These are phyloP conservation scores for Rhabdophis nuchalis DNA, from an alignment of 2,797 vertebrate species.

Conservation along the genomic window DNA sequence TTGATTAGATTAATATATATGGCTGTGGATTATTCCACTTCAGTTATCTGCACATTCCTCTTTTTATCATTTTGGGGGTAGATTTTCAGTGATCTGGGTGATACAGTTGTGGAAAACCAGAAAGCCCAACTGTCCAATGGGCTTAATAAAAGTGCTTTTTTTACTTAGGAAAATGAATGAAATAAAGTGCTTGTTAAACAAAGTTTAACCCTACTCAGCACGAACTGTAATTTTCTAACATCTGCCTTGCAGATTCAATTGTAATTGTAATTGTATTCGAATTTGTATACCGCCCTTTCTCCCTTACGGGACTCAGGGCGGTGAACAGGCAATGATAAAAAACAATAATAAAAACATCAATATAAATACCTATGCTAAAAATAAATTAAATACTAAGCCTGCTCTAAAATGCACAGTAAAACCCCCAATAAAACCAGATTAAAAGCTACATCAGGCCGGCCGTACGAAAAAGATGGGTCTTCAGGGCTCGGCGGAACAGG, in stretches of 20 bases:
- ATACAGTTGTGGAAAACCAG: not conserved
- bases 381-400: too few species aligned
- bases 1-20: not conserved
- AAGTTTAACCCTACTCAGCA: not conserved
- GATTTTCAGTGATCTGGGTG: not conserved
- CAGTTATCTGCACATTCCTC: not conserved
- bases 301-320: too few species aligned
- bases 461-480: too few species aligned
- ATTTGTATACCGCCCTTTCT: too few species aligned
- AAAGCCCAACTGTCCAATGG: not conserved
- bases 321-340: too few species aligned
- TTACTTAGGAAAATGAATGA: not conserved
- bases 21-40: not conserved
- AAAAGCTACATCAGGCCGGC: too few species aligned
- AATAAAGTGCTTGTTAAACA: not conserved
- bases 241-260: not conserved
- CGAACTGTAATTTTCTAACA: not conserved
- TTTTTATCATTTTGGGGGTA: not conserved
- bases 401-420: too few species aligned
- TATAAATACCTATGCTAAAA: too few species aligned
- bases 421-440: too few species aligned
- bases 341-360: too few species aligned
- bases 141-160: not conserved
- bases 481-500: too few species aligned
- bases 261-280: too few species aligned